Evolutionary conservation across 2,888 invertebrate genomes (phyloP).

Genomic region (Bimastos eiseni): DNA sequence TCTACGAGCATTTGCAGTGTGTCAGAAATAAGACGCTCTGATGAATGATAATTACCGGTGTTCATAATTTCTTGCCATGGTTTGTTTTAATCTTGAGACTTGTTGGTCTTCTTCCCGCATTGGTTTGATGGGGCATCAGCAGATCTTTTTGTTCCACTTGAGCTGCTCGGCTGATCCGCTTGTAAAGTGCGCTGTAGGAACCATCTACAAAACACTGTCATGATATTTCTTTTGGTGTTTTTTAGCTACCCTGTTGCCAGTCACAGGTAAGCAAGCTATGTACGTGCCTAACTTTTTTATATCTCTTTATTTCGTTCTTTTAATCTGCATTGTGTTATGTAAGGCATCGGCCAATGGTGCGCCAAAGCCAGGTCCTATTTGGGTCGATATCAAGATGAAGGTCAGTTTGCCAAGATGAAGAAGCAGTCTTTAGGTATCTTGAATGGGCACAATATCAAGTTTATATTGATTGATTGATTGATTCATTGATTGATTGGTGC

Average conservation of each 20-base stretch:
- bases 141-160: too few relatives aligned
- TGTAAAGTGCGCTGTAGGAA: background rate
- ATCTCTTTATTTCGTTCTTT: background rate
- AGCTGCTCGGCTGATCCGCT: background rate
- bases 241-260: background rate
- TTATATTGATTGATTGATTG: too few relatives aligned
- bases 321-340: background rate
- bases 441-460: too few relatives aligned
- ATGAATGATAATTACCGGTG: background rate
- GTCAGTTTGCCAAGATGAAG: too few relatives aligned
- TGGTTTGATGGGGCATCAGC: background rate
- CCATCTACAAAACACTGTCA: background rate
- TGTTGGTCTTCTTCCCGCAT: background rate
- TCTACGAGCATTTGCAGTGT: background rate
- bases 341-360: too few relatives aligned
- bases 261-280: slow-evolving; percentile 1
- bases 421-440: too few relatives aligned
- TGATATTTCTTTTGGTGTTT: background rate
- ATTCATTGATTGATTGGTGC: too few relatives aligned
- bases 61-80: background rate
- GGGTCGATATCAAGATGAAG: too few relatives aligned
- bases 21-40: background rate
- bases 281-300: background rate
- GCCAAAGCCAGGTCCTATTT: too few relatives aligned
- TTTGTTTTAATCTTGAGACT: background rate